Base-by-base conservation (phyloP, 2,888 invertebrate genomes). In the Drosophila diplacantha region DNA sequence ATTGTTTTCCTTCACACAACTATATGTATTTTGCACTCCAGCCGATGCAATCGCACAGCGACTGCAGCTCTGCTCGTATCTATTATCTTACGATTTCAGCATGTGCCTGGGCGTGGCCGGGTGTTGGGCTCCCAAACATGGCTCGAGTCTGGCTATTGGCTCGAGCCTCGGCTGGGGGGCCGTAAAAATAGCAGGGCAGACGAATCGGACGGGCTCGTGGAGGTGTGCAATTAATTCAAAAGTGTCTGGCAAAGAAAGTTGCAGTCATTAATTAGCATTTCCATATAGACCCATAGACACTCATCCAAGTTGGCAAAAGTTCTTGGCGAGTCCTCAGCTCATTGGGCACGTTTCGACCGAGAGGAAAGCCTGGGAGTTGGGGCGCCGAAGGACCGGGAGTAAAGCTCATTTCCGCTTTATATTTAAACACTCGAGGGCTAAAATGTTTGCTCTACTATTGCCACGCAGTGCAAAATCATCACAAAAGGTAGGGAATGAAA, bases 361-460 rank as follows among this genome's bases (percentile, higher is more conserved):
- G 69, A 61, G 32, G 16, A 11, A 29, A 37, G 16, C 11, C 34
- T 6, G 31, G 12, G 9, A 32, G 18, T 26, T 39, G 44, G 46
- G 24, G 44, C 14, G 49, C 37, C 44, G 35, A 57, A 55, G 57
- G 54, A 52, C 26, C 60, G 60, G 38, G 54, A 47, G 55, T 55
- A 69, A 76, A 83, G 76, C 84, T 83, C 80, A 80, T 80, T 80
- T 80, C 84, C 80, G 80, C 69, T 81, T 81, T 76, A 76, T 83
- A 83, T 83, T 81, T 76, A 79, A 83, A 72, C 81, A 80, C 79
- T 80, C 75, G 79, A 75, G 79, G 79, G 81, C 80, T 75, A 83
- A 80, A 80, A 80, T 80, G 83, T 81, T 83, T 83, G 74, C 80
- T 72, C 81, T 74, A 46, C 74, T 70, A 71, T 70, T 70, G 69